Base-by-base conservation (phyloP, 2,113 vertebrate species). In the Beaufortia kweichowensis region DNA sequence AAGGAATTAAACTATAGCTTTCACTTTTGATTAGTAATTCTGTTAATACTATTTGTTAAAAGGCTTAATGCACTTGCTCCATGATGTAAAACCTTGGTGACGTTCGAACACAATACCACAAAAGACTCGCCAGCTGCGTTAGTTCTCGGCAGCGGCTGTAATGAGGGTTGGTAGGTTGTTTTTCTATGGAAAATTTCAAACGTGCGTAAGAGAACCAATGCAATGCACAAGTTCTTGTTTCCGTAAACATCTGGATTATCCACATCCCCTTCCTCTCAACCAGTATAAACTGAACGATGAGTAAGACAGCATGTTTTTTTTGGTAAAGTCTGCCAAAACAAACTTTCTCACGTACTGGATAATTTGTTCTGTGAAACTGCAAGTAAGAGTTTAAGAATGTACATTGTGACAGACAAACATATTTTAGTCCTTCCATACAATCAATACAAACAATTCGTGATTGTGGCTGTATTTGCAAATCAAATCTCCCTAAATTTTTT, bases 211-310 rank as follows among this genome's bases (percentile, higher is more conserved):
- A n/a, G 48, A 67, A 41, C 64, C 43, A 67, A 67, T 48, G 48
- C 12, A 0, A n/a, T 41, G 29, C 64, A 29, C 64, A 48, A 64
- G 26, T 41, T 39, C 76, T 76, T 55, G 59, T 66, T 82, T 79
- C 77, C 39, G 76, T 76, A 66, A 82, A 79, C 81, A 82, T 72
- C 71, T 76, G 77, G 77, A 33, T 76, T 71, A 76, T 70, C n/a
- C 72, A 76, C 64, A 63, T 62, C 39, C 56, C 53, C 53, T 65
- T 31, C 75, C 77, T 66, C 72, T 28, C 11, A 62, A 15, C 12
- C 66, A 76, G 76, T 48, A 66, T 50, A 70, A 81, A 75, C 80
- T 35, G 53, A 82, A 68, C 33, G 55, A 72, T 12, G 69, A 79
- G 75, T 64, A 63, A 63, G 50, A 78, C n/a, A n/a, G n/a, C n/a